These are phyloP conservation scores for Leuctra nigra DNA, from an alignment of 2,888 invertebrate species.

Conservation along the genomic window DNA sequence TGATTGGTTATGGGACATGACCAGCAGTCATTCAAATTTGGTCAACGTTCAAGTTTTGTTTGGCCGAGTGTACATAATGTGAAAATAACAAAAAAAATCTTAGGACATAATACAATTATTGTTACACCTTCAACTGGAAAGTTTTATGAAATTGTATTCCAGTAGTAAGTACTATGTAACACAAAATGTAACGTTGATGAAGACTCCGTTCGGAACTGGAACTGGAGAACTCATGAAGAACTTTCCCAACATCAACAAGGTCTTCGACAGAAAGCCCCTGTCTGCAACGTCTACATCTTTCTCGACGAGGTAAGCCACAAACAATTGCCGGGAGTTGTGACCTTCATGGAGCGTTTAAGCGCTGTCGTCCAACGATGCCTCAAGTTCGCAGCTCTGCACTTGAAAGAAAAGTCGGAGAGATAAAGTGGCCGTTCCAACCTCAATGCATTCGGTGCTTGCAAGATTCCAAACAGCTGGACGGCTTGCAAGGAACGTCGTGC, in stretches of 20 bases:
- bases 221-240: slow-evolving; percentile 60
- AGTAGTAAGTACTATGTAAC: too few species aligned
- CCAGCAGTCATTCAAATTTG: too few species aligned
- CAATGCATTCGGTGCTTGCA: slow-evolving; percentile 59
- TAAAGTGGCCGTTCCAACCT: slow-evolving; percentile 38
- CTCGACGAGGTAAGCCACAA: slow-evolving; percentile 52
- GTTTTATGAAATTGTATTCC: too few species aligned
- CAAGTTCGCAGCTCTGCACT: slow-evolving; percentile 32
- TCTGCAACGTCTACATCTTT: slow-evolving; percentile 46
- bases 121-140: too few species aligned
- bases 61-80: too few species aligned
- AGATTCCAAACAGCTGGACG: slow-evolving; percentile 38
- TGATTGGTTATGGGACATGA: too few species aligned
- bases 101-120: too few species aligned
- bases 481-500: slow-evolving; percentile 56
- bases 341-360: slow-evolving; percentile 47
- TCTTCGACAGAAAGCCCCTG: slow-evolving; percentile 14
- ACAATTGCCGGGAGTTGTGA: slow-evolving; percentile 54
- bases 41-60: too few species aligned
- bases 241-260: slow-evolving; percentile 37
- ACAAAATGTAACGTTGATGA: too few species aligned
- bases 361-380: slow-evolving; percentile 34
- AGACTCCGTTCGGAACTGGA: slow-evolving; percentile 61
- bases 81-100: too few species aligned
- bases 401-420: not conserved